Evolutionary conservation across 1,140 invertebrate genomes (phyloP).

Genomic region (Aphis craccivora): DNA sequence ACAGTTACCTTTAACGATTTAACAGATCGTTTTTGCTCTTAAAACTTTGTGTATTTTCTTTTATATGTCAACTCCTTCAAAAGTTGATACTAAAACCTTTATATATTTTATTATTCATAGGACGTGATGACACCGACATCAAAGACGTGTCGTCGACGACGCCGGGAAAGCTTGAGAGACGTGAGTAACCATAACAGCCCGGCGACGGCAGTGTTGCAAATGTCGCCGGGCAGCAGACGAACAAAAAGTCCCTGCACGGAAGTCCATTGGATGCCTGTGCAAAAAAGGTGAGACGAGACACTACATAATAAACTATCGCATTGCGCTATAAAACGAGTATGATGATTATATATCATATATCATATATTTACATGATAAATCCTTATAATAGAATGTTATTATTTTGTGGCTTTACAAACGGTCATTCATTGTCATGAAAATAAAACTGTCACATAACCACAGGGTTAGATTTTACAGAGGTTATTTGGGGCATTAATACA

Average conservation of each 20-base stretch:
- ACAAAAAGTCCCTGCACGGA: constrained; percentile 48
- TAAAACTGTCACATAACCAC: too few species aligned
- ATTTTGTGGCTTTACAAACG: not conserved
- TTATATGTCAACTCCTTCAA: not conserved
- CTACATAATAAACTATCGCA: too few species aligned
- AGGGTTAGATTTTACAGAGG: too few species aligned
- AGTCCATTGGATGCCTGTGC: constrained; percentile 45
- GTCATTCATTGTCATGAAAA: too few species aligned
- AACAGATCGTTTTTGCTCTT: not conserved
- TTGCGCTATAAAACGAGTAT: too few species aligned
- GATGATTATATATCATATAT: too few species aligned
- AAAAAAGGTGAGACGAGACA: constrained; percentile 32
- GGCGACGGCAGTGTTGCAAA: not conserved
- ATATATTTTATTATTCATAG: not conserved
- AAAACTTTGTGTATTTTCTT: not conserved
- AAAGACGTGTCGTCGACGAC: constrained; percentile 21
- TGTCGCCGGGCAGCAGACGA: constrained; percentile 9
- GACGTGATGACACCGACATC: constrained; percentile 26
- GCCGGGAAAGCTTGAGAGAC: constrained; percentile 47
- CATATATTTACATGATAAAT: too few species aligned
- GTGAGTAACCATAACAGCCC: constrained; percentile 52
- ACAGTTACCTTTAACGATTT: not conserved
- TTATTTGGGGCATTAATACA: too few species aligned
- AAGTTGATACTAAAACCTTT: not conserved
- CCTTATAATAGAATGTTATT: not conserved